Conservation (phyloP, 2,888 invertebrate genomes). For the Trissolcus brochymenae region DNA sequence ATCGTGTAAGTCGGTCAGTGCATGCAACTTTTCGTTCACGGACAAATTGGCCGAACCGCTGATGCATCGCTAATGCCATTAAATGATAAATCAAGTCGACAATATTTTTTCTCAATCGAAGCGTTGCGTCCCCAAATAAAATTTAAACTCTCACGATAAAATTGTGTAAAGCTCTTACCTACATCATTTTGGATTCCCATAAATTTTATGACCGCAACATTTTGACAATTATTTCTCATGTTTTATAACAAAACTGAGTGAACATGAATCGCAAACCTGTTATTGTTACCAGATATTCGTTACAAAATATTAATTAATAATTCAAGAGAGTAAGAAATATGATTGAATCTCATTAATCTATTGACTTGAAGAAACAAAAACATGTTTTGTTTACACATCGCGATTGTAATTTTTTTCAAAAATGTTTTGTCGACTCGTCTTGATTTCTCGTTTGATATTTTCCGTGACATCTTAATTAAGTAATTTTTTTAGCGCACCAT, state of each 20-base stretch:
- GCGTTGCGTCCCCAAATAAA: conserved; percentile 17
- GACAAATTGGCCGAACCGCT: conserved; percentile 36
- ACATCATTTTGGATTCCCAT: no score
- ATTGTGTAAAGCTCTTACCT: background rate
- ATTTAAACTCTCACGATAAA: background rate
- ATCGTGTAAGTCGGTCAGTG: conserved; percentile 50
- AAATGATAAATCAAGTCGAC: conserved; percentile 31
- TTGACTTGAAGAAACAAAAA: no score
- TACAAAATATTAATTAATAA: no score
- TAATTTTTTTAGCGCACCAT: background rate
- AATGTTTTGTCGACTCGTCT: background rate
- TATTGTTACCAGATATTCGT: background rate
- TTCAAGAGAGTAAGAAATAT: no score
- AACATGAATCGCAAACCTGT: no score
- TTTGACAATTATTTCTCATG: no score
- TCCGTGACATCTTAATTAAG: background rate
- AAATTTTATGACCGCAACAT: no score
- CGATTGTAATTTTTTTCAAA: background rate
- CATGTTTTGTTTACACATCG: no score
- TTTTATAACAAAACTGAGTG: no score
- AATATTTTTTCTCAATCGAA: conserved; percentile 38
- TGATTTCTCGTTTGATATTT: background rate
- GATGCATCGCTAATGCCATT: conserved; percentile 50
- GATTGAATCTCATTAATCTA: no score
- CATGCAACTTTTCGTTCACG: conserved; percentile 39